Base-by-base conservation (phyloP, 2,797 vertebrate genomes). In the Otolemur crassicaudatus region DNA sequence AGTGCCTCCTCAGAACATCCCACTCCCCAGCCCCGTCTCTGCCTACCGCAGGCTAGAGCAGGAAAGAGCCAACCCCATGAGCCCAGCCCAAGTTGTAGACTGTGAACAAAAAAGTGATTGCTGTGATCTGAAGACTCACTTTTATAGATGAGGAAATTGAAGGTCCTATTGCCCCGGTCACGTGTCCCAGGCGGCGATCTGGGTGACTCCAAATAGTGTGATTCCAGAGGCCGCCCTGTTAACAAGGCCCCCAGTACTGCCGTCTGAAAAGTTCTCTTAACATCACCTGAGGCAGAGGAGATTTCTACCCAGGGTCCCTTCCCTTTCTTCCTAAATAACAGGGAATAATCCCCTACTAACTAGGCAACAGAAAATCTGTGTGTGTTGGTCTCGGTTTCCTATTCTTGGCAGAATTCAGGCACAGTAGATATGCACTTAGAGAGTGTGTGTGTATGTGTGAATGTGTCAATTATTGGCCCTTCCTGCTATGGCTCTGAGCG, bases 391-490 rank as follows among this genome's bases (percentile, higher is more conserved):
- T 79, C 19, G 2, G 16, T 12, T 67, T 90, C 46, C 60, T 56
- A 2, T n/a, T 53, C 40, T 12, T 6, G 46, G 76, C 12, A 20
- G 79, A 22, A 40, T 20, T 56, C 5, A 27, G 37, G 77, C 46
- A 25, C 3, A 70, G 79, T 20, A 60, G 56, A 29, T 5, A 17
- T 9, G 0, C 8, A 11, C 31, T 37, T 34, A 46, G 43, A 46
- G 43, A 46, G 34, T 37, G 34, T 37, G 34, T 37, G 34, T 37
- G 34, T 37, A 37, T 17, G 34, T 27, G 49, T 17, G 37, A 19
- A 25, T 5, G 25, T 8, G n/a, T 53, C 5, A 0, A 16, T 23
- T 2, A 1, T 22, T 16, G 5, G 7, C 2, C 7, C 56, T 43
- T 83, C 34, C 5, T 25, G 22, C 16, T 5, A 34, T 4, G 61